phyloP scores from a whole-genome alignment of 2,888 invertebrate species.

The Rhodophaea formosa region DNA sequence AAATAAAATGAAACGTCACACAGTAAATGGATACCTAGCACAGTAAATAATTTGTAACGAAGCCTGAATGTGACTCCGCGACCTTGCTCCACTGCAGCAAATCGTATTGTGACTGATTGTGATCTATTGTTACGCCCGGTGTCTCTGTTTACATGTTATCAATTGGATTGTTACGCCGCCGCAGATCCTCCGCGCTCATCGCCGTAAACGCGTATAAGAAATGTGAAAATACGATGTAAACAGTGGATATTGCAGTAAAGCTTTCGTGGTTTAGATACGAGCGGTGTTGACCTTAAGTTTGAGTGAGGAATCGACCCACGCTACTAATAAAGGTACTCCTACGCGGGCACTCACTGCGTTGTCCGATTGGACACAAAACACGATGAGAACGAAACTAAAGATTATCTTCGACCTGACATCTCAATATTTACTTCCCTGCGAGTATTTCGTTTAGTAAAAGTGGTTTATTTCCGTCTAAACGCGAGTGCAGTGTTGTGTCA shows the following conservation, averaged over 20 bases:
- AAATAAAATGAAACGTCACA: constrained; percentile 59
- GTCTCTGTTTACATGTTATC: constrained; percentile 66
- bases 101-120: constrained; percentile 50
- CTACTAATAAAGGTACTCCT: constrained; percentile 69
- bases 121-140: constrained; percentile 61
- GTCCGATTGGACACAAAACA: constrained; percentile 40
- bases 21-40: constrained; percentile 46
- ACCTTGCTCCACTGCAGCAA: constrained; percentile 51
- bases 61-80: constrained; percentile 46
- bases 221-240: constrained; percentile 48
- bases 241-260: constrained; percentile 41
- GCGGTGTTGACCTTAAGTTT: constrained; percentile 65
- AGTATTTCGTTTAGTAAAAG: constrained; percentile 33
- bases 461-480: constrained; percentile 26
- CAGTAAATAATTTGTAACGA: constrained; percentile 49
- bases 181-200: constrained; percentile 40
- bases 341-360: constrained; percentile 57
- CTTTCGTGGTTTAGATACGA: constrained; percentile 43
- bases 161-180: constrained; percentile 39
- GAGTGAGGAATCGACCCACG: constrained; percentile 70
- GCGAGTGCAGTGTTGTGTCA: constrained; percentile 6
- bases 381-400: constrained; percentile 52
- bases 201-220: constrained; percentile 41
- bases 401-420: constrained; percentile 37
- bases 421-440: constrained; percentile 31